A percentile compares a stretch with the other conserved stretches of the same genome.
phyloP scores from a whole-genome alignment of 2,888 invertebrate species.

The Cerastis rubricosa region DNA sequence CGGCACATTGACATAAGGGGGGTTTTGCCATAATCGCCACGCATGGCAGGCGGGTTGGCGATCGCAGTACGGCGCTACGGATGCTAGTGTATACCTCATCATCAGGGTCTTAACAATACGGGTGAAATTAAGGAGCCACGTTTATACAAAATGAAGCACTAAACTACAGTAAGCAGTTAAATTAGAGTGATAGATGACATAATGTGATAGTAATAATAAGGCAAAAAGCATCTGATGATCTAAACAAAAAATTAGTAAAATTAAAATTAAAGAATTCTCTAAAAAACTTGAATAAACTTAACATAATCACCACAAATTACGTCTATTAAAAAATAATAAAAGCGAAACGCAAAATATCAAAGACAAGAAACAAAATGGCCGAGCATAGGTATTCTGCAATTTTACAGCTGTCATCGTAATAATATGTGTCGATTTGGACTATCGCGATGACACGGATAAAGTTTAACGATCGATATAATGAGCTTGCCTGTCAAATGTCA shows the following conservation, averaged over 20 bases:
- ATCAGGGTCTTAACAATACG: not conserved
- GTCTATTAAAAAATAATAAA: constrained; percentile 46
- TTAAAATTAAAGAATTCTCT: constrained; percentile 15
- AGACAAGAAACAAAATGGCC: constrained; percentile 23
- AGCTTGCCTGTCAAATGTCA: constrained; percentile 74
- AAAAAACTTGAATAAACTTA: constrained; percentile 41
- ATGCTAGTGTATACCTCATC: not conserved
- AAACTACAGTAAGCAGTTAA: not conserved
- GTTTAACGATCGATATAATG: constrained; percentile 66
- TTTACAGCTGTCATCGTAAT: constrained; percentile 46
- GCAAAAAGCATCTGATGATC: not conserved
- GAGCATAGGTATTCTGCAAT: constrained; percentile 42
- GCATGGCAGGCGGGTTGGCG: too few relatives aligned
- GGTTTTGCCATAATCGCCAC: too few relatives aligned
- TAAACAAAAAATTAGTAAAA: constrained; percentile 2
- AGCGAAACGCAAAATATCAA: constrained; percentile 31
- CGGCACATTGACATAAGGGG: too few relatives aligned
- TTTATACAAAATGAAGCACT: not conserved
- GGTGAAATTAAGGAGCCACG: not conserved
- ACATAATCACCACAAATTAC: constrained; percentile 41
- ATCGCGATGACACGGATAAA: constrained; percentile 62
- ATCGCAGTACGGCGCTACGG: too few relatives aligned
- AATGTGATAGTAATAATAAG: not conserved
- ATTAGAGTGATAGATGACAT: not conserved
- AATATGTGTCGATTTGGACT: constrained; percentile 63